Conservation (phyloP, 1,140 invertebrate species). For the Drosophila pallidifrons region DNA sequence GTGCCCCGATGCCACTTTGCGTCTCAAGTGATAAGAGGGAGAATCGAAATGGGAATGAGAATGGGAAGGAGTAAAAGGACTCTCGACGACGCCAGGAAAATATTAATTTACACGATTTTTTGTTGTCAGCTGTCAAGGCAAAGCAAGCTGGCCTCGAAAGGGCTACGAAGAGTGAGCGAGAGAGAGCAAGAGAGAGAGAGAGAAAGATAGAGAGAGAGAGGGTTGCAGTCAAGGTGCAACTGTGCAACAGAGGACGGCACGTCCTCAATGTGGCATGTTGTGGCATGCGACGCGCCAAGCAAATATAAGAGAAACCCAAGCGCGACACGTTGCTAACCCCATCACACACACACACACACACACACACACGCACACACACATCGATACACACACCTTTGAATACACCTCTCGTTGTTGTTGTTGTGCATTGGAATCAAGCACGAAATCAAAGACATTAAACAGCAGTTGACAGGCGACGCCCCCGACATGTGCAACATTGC, state of each 20-base stretch:
- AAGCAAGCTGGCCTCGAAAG: constrained; percentile 48
- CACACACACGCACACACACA: constrained; percentile 17
- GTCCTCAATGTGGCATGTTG: constrained; percentile 31
- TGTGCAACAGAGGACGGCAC: constrained; percentile 57
- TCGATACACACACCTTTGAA: constrained; percentile 34
- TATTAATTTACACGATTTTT: constrained; percentile 74
- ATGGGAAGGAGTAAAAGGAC: constrained; percentile 1
- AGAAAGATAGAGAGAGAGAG: constrained; percentile 10
- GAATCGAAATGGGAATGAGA: too few relatives aligned
- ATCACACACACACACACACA: constrained; percentile 42
- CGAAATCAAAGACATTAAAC: constrained; percentile 70
- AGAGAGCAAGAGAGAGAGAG: not conserved
- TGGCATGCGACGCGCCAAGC: constrained; percentile 40
- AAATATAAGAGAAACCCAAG: constrained; percentile 57
- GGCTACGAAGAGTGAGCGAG: constrained; percentile 10
- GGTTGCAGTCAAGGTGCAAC: constrained; percentile 61
- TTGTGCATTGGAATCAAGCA: constrained; percentile 50
- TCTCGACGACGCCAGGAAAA: constrained; percentile 59
- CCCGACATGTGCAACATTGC: constrained; percentile 71
- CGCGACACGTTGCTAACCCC: constrained; percentile 51
- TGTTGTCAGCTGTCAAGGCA: constrained; percentile 57
- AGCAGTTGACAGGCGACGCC: constrained; percentile 71
- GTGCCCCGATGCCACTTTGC: constrained; percentile 40
- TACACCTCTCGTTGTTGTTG: not conserved
- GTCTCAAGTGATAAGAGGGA: constrained; percentile 62